Evolutionary conservation across 2,797 vertebrate species (phyloP).

Genomic region (Sebastes steindachneri): DNA sequence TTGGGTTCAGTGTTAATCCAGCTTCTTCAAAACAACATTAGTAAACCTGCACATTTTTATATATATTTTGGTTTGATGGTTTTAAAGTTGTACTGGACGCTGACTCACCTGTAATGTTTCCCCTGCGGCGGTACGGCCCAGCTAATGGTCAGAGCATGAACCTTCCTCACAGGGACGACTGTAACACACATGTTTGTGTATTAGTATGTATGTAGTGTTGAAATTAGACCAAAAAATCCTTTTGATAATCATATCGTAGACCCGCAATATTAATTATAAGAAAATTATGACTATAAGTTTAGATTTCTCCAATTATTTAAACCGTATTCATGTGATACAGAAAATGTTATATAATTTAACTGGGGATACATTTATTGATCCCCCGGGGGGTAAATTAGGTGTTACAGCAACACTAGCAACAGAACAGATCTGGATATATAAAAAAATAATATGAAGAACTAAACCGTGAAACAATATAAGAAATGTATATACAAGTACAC

Average conservation of each 20-base stretch:
- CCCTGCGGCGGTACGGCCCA: constrained; percentile 95
- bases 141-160: constrained; percentile 93
- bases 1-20: not conserved
- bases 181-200: constrained; percentile 15
- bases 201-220: not conserved
- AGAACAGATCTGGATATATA: not conserved
- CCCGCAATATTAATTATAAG: no score
- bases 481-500: not conserved
- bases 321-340: not conserved
- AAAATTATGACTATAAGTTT: not conserved
- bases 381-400: not conserved
- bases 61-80: not conserved
- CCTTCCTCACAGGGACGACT: constrained; percentile 96
- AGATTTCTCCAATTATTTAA: not conserved
- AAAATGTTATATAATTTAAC: not conserved
- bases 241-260: not conserved
- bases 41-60: not conserved
- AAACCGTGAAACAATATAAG: not conserved
- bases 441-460: not conserved
- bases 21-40: not conserved
- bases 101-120: constrained; percentile 90
- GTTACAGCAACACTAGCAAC: not conserved
- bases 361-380: not conserved
- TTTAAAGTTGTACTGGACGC: not conserved
- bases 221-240: not conserved